Conservation (phyloP, 2,113 vertebrate species). For the Hypocryptadius cinnamomeus region DNA sequence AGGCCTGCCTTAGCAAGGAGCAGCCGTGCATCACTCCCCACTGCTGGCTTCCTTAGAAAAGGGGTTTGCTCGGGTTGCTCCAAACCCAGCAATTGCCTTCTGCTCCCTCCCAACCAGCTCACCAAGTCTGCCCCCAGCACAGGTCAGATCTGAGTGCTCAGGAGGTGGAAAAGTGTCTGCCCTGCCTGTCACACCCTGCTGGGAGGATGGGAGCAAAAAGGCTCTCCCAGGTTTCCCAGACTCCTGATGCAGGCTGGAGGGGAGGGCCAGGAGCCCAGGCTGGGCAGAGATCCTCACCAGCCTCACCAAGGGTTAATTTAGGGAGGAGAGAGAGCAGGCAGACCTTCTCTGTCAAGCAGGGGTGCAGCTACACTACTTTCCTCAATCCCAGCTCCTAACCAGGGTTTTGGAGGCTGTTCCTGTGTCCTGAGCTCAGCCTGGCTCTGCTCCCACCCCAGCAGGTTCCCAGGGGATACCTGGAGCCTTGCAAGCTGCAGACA, state of each 20-base stretch:
- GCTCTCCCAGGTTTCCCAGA: not conserved
- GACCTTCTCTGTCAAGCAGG: not conserved
- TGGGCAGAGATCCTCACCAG: not conserved
- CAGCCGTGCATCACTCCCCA: not conserved
- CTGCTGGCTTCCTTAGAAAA: not conserved
- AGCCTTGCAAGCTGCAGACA: not conserved
- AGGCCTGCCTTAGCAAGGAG: not conserved
- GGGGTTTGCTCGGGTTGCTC: not conserved
- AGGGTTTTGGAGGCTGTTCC: not conserved
- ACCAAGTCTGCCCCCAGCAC: not conserved
- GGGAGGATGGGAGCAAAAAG: not conserved
- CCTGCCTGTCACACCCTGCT: not conserved
- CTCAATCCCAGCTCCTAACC: not conserved
- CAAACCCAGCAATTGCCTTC: not conserved
- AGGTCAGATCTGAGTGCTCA: not conserved
- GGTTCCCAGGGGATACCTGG: not conserved
- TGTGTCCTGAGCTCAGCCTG: not conserved
- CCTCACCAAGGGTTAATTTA: not conserved
- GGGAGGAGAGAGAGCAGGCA: not conserved
- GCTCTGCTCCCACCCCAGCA: not conserved
- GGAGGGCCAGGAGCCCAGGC: not conserved
- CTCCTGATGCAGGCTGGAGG: not conserved
- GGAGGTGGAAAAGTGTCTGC: not conserved
- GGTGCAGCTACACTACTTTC: not conserved
- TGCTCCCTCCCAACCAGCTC: not conserved